Evolutionary conservation across 2,113 vertebrate genomes (phyloP).

Genomic region (Gallinago undulata): DNA sequence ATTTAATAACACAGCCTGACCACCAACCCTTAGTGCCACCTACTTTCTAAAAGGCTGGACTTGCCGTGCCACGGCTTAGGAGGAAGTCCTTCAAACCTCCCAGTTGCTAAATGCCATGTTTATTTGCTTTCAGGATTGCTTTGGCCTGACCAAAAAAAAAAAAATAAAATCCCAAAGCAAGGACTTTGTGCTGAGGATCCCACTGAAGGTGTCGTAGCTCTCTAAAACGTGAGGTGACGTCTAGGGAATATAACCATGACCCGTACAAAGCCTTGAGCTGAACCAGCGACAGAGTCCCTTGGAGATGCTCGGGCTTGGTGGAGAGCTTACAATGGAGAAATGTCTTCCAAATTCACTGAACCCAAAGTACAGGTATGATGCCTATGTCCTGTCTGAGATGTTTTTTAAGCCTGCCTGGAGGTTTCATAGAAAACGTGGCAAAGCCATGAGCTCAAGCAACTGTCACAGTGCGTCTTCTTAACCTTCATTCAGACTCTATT

Average conservation of each 20-base stretch:
- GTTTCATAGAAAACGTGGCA: background rate
- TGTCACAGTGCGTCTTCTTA: background rate
- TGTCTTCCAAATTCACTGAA: background rate
- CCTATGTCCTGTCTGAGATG: accelerated
- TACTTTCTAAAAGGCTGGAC: background rate
- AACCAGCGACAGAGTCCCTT: background rate
- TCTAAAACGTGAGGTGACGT: background rate
- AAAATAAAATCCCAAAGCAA: background rate
- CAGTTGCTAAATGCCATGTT: accelerated
- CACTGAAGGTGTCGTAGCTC: accelerated
- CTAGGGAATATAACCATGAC: background rate
- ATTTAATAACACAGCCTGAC: background rate
- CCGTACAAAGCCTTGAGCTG: background rate
- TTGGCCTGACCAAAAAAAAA: background rate
- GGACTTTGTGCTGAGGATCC: background rate
- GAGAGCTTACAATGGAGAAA: background rate
- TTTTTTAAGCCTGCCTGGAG: background rate
- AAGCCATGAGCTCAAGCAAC: background rate
- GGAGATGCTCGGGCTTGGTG: background rate
- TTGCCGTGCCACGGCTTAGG: background rate
- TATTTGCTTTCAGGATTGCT: background rate
- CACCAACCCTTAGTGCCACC: background rate
- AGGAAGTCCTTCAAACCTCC: background rate
- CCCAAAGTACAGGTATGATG: background rate
- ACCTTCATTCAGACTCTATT: background rate